Evolutionary conservation across 2,113 vertebrate genomes (phyloP).

Genomic region (Excalfactoria chinensis): DNA sequence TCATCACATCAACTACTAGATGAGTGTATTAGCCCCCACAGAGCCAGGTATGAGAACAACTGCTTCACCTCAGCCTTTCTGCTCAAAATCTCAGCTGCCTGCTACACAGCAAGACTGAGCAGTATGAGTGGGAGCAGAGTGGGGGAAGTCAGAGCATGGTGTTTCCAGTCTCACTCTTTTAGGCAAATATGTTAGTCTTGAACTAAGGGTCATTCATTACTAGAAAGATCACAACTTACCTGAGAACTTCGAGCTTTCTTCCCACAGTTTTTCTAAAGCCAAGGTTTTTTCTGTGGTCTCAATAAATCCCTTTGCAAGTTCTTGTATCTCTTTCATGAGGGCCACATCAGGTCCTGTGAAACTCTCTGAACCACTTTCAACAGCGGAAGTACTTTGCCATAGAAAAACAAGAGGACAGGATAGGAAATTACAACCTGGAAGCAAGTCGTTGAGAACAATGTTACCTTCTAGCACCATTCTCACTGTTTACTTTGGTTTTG

Average conservation of each 20-base stretch:
- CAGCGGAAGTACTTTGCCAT: constrained; percentile 13
- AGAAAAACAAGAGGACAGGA: neutral
- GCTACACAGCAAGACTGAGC: neutral
- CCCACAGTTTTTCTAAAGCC: constrained; percentile 64
- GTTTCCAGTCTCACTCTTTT: neutral
- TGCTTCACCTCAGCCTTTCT: neutral
- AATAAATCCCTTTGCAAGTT: constrained; percentile 64
- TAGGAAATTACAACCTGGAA: neutral
- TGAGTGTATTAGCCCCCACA: neutral
- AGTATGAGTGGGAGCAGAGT: neutral
- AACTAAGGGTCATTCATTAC: neutral
- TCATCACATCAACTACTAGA: neutral
- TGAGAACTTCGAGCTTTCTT: constrained; percentile 22
- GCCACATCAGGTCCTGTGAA: neutral
- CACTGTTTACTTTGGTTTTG: neutral
- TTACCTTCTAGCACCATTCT: neutral
- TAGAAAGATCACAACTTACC: constrained; percentile 41
- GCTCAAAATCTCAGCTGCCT: neutral
- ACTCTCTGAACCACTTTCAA: neutral
- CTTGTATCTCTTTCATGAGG: constrained; percentile 71
- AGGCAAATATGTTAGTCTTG: neutral
- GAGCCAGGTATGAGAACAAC: neutral
- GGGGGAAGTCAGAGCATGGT: neutral
- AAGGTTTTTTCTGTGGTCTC: constrained; percentile 58
- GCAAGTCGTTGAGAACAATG: neutral